phyloP scores from a whole-genome alignment of 2,888 invertebrate species.

The Cheilosia scutellata region DNA sequence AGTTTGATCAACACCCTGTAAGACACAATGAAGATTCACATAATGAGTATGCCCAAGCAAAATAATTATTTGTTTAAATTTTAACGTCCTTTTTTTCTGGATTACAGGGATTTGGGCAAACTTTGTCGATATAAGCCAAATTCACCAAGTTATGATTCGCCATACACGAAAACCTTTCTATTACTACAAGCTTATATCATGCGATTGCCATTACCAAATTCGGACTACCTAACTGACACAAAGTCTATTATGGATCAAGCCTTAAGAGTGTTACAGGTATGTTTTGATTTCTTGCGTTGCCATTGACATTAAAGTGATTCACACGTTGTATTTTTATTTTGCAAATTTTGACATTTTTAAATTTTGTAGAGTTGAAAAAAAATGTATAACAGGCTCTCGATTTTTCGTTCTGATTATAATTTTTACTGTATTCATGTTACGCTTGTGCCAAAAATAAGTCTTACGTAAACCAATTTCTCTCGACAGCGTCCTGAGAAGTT shows the following conservation, averaged over 20 bases:
- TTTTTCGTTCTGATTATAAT: too few relatives aligned
- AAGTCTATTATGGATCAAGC: slow-evolving; percentile 99
- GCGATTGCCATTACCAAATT: slow-evolving; percentile 91
- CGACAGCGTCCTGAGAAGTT: too few relatives aligned
- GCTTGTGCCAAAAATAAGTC: too few relatives aligned
- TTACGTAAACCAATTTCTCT: too few relatives aligned
- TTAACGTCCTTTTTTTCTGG: slow-evolving; percentile 43
- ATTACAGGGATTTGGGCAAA: slow-evolving; percentile 91
- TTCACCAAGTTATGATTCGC: slow-evolving; percentile 91
- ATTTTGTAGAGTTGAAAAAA: too few relatives aligned
- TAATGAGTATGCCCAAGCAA: slow-evolving; percentile 88
- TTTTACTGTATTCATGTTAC: too few relatives aligned
- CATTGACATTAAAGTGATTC: background rate
- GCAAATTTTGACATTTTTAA: too few relatives aligned
- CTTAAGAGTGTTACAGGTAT: slow-evolving; percentile 95
- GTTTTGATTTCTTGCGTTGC: slow-evolving; percentile 26
- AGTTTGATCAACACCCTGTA: slow-evolving; percentile 97
- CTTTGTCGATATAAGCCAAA: slow-evolving; percentile 90
- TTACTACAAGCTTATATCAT: slow-evolving; percentile 97
- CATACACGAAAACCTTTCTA: slow-evolving; percentile 97
- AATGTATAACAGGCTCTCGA: too few relatives aligned
- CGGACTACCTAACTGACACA: slow-evolving; percentile 98
- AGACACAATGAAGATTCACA: slow-evolving; percentile 98
- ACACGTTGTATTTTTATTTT: too few relatives aligned
- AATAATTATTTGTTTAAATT: background rate